phyloP scores from a whole-genome alignment of 2,113 vertebrate genomes.

The Glaucidium brasilianum region DNA sequence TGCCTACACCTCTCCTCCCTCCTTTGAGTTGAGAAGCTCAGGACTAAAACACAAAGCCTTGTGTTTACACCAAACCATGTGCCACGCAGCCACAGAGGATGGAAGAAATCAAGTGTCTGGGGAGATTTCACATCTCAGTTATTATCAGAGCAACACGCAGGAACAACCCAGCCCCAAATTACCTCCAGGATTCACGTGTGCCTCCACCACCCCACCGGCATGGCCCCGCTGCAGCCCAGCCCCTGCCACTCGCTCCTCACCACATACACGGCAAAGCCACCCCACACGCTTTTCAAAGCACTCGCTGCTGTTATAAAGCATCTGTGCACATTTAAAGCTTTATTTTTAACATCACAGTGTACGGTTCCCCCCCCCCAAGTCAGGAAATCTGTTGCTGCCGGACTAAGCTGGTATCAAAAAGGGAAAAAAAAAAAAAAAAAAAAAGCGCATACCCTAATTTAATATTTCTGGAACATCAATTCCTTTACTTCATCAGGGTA shows the following conservation, averaged over 20 bases:
- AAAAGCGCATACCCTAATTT: neutral
- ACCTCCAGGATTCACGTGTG: neutral
- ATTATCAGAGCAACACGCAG: neutral
- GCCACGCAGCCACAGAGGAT: neutral
- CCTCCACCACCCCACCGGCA: neutral
- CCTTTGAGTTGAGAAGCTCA: neutral
- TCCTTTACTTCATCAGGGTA: slow-evolving; percentile 24
- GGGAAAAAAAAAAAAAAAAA: neutral
- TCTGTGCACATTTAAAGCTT: neutral
- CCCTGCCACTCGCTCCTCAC: neutral
- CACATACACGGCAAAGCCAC: rapidly evolving
- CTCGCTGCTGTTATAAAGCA: neutral
- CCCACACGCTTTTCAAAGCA: rapidly evolving
- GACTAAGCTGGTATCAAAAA: neutral
- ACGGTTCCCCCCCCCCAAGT: neutral
- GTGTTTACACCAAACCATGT: neutral
- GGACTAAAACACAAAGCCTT: rapidly evolving
- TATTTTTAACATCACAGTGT: neutral
- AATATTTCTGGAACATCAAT: slow-evolving; percentile 42
- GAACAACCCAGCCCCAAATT: neutral
- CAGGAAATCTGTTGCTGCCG: neutral
- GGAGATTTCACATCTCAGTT: neutral
- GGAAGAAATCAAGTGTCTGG: neutral
- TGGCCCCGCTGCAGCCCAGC: neutral
- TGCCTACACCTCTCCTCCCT: neutral